Evolutionary conservation across 2,797 vertebrate species (phyloP).

Genomic region (Argya squamiceps): DNA sequence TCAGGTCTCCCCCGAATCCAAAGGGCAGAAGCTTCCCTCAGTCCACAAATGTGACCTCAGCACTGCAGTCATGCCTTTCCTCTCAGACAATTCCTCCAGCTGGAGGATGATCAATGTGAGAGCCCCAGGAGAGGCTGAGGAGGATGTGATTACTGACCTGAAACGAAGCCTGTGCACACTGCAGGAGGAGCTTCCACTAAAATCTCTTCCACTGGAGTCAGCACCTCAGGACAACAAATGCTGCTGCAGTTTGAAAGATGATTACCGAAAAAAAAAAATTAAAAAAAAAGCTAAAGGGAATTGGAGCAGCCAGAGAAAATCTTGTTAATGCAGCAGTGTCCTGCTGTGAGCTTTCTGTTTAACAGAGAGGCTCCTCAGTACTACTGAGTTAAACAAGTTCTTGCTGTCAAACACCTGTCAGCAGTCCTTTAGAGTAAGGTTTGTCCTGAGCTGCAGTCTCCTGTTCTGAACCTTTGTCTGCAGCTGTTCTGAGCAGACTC

Average conservation of each 20-base stretch:
- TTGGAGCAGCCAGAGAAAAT: slow-evolving; percentile 16
- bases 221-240: slow-evolving; percentile 17
- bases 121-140: background rate
- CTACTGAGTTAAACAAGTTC: background rate
- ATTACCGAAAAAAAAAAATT: background rate
- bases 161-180: background rate
- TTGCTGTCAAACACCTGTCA: background rate
- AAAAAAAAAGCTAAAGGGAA: background rate
- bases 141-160: slow-evolving; percentile 10
- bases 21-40: slow-evolving; percentile 14
- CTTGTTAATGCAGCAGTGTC: slow-evolving; percentile 13
- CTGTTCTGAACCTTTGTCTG: background rate
- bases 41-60: background rate
- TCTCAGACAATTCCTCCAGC: background rate
- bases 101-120: background rate
- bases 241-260: background rate
- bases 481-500: background rate
- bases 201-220: slow-evolving; percentile 11
- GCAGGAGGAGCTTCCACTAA: background rate
- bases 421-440: background rate
- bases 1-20: slow-evolving; percentile 22
- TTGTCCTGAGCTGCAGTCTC: background rate
- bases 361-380: background rate
- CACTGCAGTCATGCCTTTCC: background rate
- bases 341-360: slow-evolving; percentile 9